Percentiles rank a stretch among this genome's conserved stretches.
phyloP scores from a whole-genome alignment of 1,140 invertebrate species.

The Leptopilina clavipes region DNA sequence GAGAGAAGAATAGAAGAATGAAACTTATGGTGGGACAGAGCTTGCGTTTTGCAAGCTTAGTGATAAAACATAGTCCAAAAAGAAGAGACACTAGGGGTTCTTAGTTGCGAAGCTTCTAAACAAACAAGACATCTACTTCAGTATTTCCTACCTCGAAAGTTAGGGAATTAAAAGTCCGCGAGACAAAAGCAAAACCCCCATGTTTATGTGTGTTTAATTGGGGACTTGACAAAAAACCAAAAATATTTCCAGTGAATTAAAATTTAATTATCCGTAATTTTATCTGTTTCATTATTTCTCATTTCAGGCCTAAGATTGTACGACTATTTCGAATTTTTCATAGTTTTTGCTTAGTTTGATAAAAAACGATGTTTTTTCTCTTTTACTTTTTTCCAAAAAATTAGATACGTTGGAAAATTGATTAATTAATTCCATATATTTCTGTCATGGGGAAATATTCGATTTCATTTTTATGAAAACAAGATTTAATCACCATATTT shows the following conservation, averaged over 20 bases:
- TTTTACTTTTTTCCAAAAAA: not conserved
- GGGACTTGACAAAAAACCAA: too few species aligned
- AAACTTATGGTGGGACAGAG: not conserved
- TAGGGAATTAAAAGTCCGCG: not conserved
- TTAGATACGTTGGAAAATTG: too few species aligned
- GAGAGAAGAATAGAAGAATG: not conserved
- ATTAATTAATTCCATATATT: not conserved
- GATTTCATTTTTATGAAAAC: not conserved
- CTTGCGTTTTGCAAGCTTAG: not conserved
- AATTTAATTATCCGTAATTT: not conserved
- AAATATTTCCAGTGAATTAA: too few species aligned
- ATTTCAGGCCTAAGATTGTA: too few species aligned
- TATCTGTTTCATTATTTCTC: not conserved
- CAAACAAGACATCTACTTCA: conserved; percentile 19
- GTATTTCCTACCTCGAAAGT: not conserved
- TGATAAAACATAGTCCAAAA: conserved; percentile 18
- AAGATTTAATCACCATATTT: conserved; percentile 24
- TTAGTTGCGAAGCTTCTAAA: not conserved
- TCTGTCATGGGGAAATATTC: not conserved
- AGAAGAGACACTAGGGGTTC: not conserved
- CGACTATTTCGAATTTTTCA: too few species aligned
- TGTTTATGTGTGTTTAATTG: not conserved
- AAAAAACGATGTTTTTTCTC: too few species aligned
- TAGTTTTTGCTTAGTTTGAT: too few species aligned
- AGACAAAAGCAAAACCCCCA: not conserved